A percentile compares a stretch with the other conserved stretches of the same genome.
Evolutionary conservation across 2,797 vertebrate species (phyloP).

Genomic region (Manis javanica): DNA sequence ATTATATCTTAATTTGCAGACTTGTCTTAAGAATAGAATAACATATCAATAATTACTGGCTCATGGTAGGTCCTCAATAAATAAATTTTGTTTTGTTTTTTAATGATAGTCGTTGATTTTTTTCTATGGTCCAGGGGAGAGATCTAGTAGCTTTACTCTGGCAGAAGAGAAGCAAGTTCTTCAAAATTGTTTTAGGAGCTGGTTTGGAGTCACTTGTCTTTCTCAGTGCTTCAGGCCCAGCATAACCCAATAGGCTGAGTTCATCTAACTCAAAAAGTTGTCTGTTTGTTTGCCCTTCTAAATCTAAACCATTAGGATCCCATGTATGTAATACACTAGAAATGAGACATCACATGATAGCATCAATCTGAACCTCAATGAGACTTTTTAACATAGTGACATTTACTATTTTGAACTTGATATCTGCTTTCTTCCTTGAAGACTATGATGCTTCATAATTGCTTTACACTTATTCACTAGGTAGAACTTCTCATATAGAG

Average conservation of each 20-base stretch:
- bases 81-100: background rate
- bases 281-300: background rate
- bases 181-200: background rate
- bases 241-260: background rate
- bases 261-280: background rate
- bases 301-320: background rate
- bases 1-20: constrained; percentile 6
- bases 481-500: background rate
- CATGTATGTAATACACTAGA: background rate
- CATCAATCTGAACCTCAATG: background rate
- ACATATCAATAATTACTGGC: background rate
- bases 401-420: background rate
- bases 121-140: background rate
- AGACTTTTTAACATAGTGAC: background rate
- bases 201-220: background rate
- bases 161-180: background rate
- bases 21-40: background rate
- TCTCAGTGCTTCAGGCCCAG: background rate
- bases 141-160: background rate
- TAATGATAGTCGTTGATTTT: background rate
- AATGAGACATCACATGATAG: background rate
- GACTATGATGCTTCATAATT: background rate
- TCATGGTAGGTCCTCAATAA: background rate
- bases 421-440: background rate
- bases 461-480: constrained; percentile 32